A percentile compares a stretch with the other conserved stretches of the same genome.
These are phyloP conservation scores for Engystomops pustulosus DNA, from an alignment of 2,113 vertebrate species.

Conservation along the genomic window DNA sequence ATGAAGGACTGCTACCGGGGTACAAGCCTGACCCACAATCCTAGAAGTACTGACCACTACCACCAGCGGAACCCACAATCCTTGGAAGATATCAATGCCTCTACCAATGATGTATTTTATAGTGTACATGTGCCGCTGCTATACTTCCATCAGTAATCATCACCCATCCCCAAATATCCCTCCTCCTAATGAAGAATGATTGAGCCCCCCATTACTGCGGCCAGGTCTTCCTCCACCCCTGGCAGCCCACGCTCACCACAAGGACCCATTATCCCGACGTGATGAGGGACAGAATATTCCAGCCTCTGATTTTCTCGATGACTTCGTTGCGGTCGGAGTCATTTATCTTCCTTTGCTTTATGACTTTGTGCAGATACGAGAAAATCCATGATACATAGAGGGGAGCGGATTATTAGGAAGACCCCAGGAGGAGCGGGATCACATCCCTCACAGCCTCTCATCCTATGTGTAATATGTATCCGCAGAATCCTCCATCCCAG, in stretches of 20 bases:
- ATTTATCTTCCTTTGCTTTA: constrained; percentile 47
- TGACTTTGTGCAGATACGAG: constrained; percentile 23
- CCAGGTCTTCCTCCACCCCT: neutral
- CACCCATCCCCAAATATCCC: neutral
- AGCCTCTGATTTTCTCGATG: constrained; percentile 18
- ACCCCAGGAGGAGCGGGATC: neutral
- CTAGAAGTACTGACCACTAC: neutral
- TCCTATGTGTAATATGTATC: neutral
- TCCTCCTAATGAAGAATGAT: constrained; percentile 29
- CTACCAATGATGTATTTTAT: no score
- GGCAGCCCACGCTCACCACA: constrained; percentile 20
- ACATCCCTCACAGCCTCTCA: neutral
- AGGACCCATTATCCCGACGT: constrained; percentile 23
- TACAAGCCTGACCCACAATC: neutral
- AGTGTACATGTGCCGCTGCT: neutral
- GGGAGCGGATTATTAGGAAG: constrained; percentile 9
- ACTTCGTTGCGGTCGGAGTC: constrained; percentile 7
- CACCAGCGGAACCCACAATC: neutral
- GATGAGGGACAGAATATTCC: constrained; percentile 35
- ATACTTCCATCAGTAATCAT: neutral
- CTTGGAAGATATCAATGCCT: neutral
- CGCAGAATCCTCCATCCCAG: neutral
- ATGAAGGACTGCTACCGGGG: no score
- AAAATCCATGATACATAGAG: constrained; percentile 4
- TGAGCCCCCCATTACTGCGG: neutral